Base-by-base conservation (phyloP, 1,140 invertebrate species). In the Onthophagus taurus region DNA sequence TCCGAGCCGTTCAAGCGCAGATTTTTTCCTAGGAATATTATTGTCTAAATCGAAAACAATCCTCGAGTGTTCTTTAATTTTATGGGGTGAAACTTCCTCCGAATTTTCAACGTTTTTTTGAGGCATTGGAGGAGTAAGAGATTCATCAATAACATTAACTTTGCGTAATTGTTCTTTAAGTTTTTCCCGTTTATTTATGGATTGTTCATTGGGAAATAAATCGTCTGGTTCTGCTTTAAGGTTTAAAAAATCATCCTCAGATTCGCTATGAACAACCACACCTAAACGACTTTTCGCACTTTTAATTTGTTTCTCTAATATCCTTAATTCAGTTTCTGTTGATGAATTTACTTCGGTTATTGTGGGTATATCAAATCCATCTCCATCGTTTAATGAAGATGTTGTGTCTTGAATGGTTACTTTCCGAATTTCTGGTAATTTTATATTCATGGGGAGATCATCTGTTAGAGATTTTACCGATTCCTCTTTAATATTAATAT, bases 181-280 rank as follows among this genome's bases (percentile, higher is more conserved):
- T 11, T 20, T 39, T 3, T 30, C 20, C 26, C 33, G 23, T n/a
- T 45, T 36, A 21, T 44, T 34, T 23, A 23, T 6, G 4, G 29
- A 33, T 16, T 45, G 44, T 18, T 45, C 44, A 31, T 38, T 45
- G 19, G 44, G 44, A 39, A 45, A 45, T n/a, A 45, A 31, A 14
- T 45, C 44, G 16, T 45, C 44, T 44, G 52, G 50, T 49, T 63
- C 69, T 8, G 65, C 67, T 49, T 72, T 73, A 6, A 80, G 65
- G 59, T 72, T 79, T 24, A 75, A 61, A 58, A 72, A 72, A 51
- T 79, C 75, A 45, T 77, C 72, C 59, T 76, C 72, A 11, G 69
- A 66, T 58, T 69, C 69, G 14, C 68, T 69, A 35, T 74, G 67
- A 24, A 73, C 51, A 42, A 71, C 64, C 18, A 73, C 59, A 8